phyloP scores from a whole-genome alignment of 53 echinoderm and acorn worm genomes.

The Arbacia lixula region DNA sequence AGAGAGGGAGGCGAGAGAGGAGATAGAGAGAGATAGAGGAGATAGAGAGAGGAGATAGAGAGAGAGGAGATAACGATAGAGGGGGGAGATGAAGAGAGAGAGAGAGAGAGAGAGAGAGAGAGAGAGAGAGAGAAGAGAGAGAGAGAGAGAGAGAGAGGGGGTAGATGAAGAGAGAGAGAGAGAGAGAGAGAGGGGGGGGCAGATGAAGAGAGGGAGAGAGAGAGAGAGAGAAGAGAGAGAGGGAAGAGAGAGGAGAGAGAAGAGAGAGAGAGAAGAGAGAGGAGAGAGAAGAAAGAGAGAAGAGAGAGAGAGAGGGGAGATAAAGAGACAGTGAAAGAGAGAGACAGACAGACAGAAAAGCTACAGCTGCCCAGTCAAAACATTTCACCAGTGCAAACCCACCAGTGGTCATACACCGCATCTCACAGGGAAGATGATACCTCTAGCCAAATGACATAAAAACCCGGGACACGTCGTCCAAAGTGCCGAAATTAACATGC shows the following conservation, averaged over 20 bases:
- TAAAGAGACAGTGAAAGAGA: not conserved
- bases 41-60: not conserved
- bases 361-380: too few relatives aligned
- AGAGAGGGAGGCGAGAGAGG: too few relatives aligned
- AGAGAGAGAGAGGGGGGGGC: not conserved
- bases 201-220: not conserved
- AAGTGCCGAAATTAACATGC: too few relatives aligned
- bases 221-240: not conserved
- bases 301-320: not conserved
- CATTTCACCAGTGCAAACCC: too few relatives aligned
- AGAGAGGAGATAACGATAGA: too few relatives aligned
- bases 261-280: not conserved
- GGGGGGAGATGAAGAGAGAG: not conserved
- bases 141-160: not conserved
- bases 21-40: not conserved
- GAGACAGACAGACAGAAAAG: not conserved
- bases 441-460: too few relatives aligned
- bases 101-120: not conserved
- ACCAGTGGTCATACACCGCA: too few relatives aligned
- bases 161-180: not conserved
- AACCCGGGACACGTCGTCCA: too few relatives aligned
- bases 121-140: not conserved
- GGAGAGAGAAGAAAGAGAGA: not conserved
- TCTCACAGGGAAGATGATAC: too few relatives aligned
- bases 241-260: not conserved